Evolutionary conservation across 2,888 invertebrate species (phyloP).

Genomic region (Patella depressa): DNA sequence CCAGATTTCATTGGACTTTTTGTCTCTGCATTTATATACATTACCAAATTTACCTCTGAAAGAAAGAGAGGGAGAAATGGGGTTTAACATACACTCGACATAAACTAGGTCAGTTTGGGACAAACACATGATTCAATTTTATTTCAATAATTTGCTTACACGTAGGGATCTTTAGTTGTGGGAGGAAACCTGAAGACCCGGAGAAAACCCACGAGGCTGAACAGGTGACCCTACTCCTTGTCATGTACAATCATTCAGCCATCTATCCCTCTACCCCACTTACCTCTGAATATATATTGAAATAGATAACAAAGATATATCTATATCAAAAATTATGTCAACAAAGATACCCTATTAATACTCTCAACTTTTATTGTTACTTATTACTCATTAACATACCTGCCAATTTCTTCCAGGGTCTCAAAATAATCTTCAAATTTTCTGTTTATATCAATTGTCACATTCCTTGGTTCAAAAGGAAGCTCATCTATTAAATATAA

Average conservation of each 20-base stretch:
- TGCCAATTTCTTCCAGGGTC: constrained; percentile 90
- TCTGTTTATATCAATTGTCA: constrained; percentile 83
- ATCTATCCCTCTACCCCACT: constrained; percentile 26
- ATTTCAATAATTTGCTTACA: no score
- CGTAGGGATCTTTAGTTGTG: no score
- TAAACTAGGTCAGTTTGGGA: no score
- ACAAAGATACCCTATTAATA: neutral
- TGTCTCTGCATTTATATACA: constrained; percentile 76
- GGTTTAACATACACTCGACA: no score
- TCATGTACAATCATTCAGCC: no score
- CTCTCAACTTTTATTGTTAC: neutral
- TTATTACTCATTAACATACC: constrained; percentile 76
- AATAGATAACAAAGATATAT: neutral
- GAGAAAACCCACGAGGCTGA: no score
- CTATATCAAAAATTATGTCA: neutral
- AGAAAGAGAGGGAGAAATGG: neutral
- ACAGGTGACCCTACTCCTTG: no score
- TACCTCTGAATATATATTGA: constrained; percentile 66
- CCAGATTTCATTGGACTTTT: constrained; percentile 77
- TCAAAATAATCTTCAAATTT: constrained; percentile 90
- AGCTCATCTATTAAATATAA: constrained; percentile 49
- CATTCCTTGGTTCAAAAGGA: constrained; percentile 74
- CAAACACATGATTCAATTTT: no score
- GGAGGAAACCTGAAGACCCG: no score
- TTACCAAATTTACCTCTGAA: constrained; percentile 74